Evolutionary conservation across 2,888 invertebrate species (phyloP), one percentile per base, ranked within the genome.

Genomic region (Xestia xanthographa): DNA sequence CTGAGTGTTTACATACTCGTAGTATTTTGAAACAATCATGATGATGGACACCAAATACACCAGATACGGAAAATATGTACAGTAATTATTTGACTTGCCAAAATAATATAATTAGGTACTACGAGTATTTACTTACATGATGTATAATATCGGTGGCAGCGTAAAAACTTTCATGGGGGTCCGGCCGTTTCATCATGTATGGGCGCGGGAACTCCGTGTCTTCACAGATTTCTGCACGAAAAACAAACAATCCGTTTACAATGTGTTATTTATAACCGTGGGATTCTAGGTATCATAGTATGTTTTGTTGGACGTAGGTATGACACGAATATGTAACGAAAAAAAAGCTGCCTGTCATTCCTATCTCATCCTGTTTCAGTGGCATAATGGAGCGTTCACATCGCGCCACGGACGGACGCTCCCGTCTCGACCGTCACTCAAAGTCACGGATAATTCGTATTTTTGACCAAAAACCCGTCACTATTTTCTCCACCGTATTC

Each of bases 101-200:
- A 56, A 65, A 56, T 68, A 69, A 58, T 58, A 43, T 74, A 48
- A 67, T 69, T 75, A 77, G 63, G 62, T 56, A 81, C 56, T 77
- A 87, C 68, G 74, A 34, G 34, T 34, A 34, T 34, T 34, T 90
- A 96, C 96, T 95, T 87, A 96, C 96, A 82, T 96, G 98, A 86
- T 96, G 98, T 89, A 98, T 97, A 89, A 98, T 98, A 91, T 98
- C 98, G 2, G 98, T 98, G 62, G 98, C 98, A 2, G 98, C 98
- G 91, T 98, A 98, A 93, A 98, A 98, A 89, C 97, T 98, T 87
- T 96, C 96, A 74, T 94, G 95, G 0, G 95, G 96, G 79, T 96
- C 96, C 6, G 95, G 92, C 6, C 96, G 92, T 81, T 95, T 96
- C 95, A 96, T 96, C 96, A 96, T 95, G 90, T 96, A 96, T 41